These are phyloP conservation scores for Platyrinchus mystaceus DNA, from an alignment of 2,797 vertebrate species.

Conservation along the genomic window DNA sequence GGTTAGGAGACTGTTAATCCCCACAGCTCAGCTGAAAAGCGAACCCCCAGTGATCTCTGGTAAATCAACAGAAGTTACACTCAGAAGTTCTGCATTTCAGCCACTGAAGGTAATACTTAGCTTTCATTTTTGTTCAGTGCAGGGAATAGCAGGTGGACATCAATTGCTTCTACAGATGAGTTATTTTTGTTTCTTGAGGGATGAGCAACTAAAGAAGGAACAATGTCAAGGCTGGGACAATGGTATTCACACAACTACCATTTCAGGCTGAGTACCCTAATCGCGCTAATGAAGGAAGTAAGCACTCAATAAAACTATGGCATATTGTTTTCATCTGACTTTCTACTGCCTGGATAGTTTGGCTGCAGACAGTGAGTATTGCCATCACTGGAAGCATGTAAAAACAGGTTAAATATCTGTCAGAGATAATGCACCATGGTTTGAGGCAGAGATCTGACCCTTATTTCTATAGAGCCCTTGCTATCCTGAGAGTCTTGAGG, in stretches of 20 bases:
- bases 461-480: background rate
- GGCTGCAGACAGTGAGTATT: background rate
- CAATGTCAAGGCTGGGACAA: background rate
- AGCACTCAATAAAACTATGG: background rate
- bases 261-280: slow-evolving; percentile 25
- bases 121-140: slow-evolving; percentile 20
- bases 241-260: background rate
- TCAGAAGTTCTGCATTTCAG: background rate
- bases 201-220: background rate
- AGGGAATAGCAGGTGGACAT: slow-evolving; percentile 19
- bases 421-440: background rate
- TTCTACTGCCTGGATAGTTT: background rate
- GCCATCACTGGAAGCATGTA: accelerated
- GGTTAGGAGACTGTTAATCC: background rate
- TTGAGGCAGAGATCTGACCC: background rate
- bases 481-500: background rate
- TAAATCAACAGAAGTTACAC: background rate
- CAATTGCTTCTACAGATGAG: background rate
- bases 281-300: slow-evolving; percentile 54
- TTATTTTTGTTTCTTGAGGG: background rate
- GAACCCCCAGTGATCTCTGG: background rate
- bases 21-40: background rate
- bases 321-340: slow-evolving; percentile 15
- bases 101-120: background rate
- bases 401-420: background rate